Evolutionary conservation across 2,797 vertebrate genomes (phyloP).

Genomic region (Galagoides demidoff): DNA sequence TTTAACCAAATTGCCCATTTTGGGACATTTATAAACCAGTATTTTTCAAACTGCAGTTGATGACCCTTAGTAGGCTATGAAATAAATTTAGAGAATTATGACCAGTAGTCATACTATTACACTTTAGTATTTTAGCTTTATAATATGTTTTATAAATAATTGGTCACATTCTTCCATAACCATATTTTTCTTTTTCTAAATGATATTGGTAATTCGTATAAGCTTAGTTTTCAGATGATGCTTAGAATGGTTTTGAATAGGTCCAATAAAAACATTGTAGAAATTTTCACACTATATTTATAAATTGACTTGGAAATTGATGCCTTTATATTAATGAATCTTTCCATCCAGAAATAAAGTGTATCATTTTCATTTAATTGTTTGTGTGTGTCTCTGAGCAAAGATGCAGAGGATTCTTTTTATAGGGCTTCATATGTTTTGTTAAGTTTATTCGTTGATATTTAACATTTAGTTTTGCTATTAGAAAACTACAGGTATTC

Average conservation of each 20-base stretch:
- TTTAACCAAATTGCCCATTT: conserved; percentile 31
- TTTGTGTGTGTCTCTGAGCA: conserved; percentile 12
- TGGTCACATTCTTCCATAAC: conserved; percentile 7
- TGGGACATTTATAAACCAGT: conserved; percentile 4
- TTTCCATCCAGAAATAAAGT: conserved; percentile 33
- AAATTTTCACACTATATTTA: conserved; percentile 45
- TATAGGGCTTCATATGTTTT: not conserved
- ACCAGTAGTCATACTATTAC: not conserved
- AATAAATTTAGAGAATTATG: not conserved
- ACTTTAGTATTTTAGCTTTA: not conserved
- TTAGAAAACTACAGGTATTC: conserved; percentile 39
- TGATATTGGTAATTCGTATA: not conserved
- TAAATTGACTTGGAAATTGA: conserved; percentile 22
- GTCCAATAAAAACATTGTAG: conserved; percentile 1
- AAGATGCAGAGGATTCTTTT: conserved; percentile 1
- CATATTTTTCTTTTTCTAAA: conserved; percentile 37
- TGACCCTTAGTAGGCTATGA: not conserved
- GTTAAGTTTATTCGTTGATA: not conserved
- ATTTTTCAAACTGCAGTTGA: not conserved
- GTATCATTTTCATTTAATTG: conserved; percentile 4
- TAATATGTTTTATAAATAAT: conserved; percentile 19
- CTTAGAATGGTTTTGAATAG: conserved; percentile 45
- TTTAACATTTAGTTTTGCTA: conserved; percentile 52
- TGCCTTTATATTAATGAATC: not conserved
- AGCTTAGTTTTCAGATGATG: not conserved